Evolutionary conservation across 1,140 invertebrate genomes (phyloP).

Genomic region (Drosophila virilis): DNA sequence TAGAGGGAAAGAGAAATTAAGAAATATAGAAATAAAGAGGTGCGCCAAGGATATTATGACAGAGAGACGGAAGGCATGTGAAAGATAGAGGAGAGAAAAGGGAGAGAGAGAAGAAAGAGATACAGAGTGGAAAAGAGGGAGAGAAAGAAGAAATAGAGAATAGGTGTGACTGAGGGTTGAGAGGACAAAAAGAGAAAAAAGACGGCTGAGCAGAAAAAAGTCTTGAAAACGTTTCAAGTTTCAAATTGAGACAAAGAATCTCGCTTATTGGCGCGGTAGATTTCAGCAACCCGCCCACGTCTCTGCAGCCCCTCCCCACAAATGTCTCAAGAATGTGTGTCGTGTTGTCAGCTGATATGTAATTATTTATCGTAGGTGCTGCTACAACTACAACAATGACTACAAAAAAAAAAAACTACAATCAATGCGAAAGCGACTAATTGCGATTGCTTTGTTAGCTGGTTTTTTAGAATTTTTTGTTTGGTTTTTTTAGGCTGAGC

Average conservation of each 20-base stretch:
- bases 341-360: conserved; percentile 78
- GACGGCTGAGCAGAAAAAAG: neutral
- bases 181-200: neutral
- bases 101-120: neutral
- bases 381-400: conserved; percentile 17
- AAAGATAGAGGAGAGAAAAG: neutral
- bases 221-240: neutral
- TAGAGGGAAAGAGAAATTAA: neutral
- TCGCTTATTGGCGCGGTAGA: conserved; percentile 20
- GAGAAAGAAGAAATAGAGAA: neutral
- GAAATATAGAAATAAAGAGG: neutral
- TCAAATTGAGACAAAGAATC: neutral
- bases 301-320: conserved; percentile 14
- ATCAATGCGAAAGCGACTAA: conserved; percentile 54
- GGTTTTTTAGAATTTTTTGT: conserved; percentile 38
- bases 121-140: neutral
- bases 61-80: neutral
- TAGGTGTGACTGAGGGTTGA: neutral
- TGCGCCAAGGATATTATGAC: no score
- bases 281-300: conserved; percentile 19
- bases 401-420: conserved; percentile 13
- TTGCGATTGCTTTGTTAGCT: conserved; percentile 59
- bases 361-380: conserved; percentile 32
- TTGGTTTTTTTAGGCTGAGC: conserved; percentile 36
- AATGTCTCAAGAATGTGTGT: conserved; percentile 21